These are phyloP conservation scores for Microcebus murinus DNA, from an alignment of 2,113 vertebrate species.

Conservation along the genomic window DNA sequence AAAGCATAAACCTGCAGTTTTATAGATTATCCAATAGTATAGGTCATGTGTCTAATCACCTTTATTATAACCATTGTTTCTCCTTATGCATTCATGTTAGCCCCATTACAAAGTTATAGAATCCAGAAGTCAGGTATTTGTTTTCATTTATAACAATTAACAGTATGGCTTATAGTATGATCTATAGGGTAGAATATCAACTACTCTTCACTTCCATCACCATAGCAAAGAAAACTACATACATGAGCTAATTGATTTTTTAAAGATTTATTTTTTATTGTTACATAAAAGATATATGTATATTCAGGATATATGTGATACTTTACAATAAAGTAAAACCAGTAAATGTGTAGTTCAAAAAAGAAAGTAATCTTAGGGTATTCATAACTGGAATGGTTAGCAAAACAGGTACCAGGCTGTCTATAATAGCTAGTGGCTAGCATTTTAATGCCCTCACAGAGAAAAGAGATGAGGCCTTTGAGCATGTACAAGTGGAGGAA, in stretches of 20 bases:
- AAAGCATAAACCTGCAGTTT: neutral
- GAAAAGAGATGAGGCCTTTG: neutral
- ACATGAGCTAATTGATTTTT: neutral
- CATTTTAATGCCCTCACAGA: neutral
- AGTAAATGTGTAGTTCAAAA: neutral
- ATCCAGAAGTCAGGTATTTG: neutral
- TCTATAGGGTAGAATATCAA: neutral
- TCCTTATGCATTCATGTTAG: neutral
- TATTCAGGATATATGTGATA: neutral
- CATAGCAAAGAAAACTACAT: neutral
- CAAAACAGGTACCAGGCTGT: neutral
- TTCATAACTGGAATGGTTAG: neutral
- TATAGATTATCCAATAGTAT: neutral
- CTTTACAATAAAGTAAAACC: neutral
- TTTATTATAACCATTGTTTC: neutral
- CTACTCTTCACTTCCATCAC: neutral
- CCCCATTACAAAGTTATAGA: neutral
- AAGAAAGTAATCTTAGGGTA: neutral
- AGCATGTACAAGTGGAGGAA: neutral
- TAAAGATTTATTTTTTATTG: neutral
- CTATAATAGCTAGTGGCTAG: neutral
- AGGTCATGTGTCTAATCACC: neutral
- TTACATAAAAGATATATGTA: neutral
- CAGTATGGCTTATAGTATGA: neutral
- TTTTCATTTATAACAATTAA: neutral